Conservation (phyloP, 2,113 vertebrate genomes). For the Morone saxatilis region DNA sequence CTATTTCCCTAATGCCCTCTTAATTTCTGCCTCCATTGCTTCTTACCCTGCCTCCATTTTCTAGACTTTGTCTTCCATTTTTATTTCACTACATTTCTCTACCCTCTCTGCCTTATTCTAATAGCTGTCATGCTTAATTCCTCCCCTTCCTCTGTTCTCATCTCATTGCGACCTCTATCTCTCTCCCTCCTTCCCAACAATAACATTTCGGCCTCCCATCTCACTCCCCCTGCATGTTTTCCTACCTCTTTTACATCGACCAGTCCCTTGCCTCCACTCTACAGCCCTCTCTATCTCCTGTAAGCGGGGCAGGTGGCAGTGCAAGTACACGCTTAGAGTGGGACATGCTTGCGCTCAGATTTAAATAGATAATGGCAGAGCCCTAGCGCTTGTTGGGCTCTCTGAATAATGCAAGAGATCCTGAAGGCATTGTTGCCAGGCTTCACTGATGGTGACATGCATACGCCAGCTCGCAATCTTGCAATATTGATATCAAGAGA, state of each 20-base stretch:
- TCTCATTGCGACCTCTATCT: conserved; percentile 25
- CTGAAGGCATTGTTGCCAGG: conserved; percentile 80
- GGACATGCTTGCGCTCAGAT: conserved; percentile 73
- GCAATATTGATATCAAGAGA: conserved; percentile 78
- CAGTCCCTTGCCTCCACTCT: conserved; percentile 35
- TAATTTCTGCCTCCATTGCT: conserved; percentile 51
- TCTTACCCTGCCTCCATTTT: conserved; percentile 48
- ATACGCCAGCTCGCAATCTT: conserved; percentile 63
- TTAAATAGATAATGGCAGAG: conserved; percentile 83
- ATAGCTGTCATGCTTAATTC: conserved; percentile 49
- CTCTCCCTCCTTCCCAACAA: background rate
- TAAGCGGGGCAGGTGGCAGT: conserved; percentile 62
- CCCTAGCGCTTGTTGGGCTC: conserved; percentile 71
- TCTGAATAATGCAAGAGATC: conserved; percentile 81
- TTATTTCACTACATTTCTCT: conserved; percentile 41
- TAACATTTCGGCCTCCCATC: conserved; percentile 35
- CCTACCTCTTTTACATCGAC: conserved; percentile 29
- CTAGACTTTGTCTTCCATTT: conserved; percentile 37
- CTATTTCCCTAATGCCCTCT: conserved; percentile 62
- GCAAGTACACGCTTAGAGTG: conserved; percentile 64
- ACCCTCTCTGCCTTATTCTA: conserved; percentile 30
- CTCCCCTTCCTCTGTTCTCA: conserved; percentile 27
- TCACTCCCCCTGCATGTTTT: conserved; percentile 36
- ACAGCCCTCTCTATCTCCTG: conserved; percentile 34
- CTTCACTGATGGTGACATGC: conserved; percentile 78